phyloP scores from a whole-genome alignment of 1,140 invertebrate species.

The Achroia grisella region DNA sequence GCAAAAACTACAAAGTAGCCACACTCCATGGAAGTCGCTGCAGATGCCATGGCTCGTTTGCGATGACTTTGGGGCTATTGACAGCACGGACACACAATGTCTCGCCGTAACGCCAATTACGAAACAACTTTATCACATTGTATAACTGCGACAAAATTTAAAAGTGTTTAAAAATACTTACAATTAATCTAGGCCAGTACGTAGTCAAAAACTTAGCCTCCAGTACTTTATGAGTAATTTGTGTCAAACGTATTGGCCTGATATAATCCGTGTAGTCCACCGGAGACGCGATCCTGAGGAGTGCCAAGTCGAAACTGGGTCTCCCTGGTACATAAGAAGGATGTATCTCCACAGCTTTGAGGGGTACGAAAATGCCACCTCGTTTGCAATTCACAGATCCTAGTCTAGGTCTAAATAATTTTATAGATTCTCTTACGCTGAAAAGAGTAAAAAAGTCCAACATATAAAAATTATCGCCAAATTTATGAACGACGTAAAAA shows the following conservation, averaged over 20 bases:
- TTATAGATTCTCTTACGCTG: slow-evolving; percentile 48
- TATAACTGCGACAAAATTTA: too few relatives aligned
- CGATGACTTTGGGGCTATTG: too few relatives aligned
- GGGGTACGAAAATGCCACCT: slow-evolving; percentile 36
- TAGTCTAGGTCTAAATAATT: slow-evolving; percentile 38
- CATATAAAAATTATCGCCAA: too few relatives aligned
- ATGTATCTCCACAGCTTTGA: slow-evolving; percentile 43
- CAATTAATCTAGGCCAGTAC: slow-evolving; percentile 55
- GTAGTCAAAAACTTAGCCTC: slow-evolving; percentile 41
- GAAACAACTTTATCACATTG: too few relatives aligned
- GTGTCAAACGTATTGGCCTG: slow-evolving; percentile 32
- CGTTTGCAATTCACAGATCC: slow-evolving; percentile 53
- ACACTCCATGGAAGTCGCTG: too few relatives aligned
- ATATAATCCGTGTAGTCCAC: slow-evolving; percentile 21
- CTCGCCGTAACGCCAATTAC: too few relatives aligned
- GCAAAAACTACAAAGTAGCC: too few relatives aligned
- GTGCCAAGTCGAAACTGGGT: slow-evolving; percentile 37
- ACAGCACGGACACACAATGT: too few relatives aligned
- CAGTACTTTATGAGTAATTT: slow-evolving; percentile 22
- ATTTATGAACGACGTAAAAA: too few relatives aligned
- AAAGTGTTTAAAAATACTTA: too few relatives aligned
- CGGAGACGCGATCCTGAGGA: slow-evolving; percentile 27
- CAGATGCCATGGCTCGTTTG: too few relatives aligned
- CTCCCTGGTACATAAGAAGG: slow-evolving; percentile 30
- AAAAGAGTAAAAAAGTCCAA: slow-evolving; percentile 20